These are phyloP conservation scores for Ancistrus triradiatus DNA, from an alignment of 2,113 vertebrate genomes.

Conservation along the genomic window DNA sequence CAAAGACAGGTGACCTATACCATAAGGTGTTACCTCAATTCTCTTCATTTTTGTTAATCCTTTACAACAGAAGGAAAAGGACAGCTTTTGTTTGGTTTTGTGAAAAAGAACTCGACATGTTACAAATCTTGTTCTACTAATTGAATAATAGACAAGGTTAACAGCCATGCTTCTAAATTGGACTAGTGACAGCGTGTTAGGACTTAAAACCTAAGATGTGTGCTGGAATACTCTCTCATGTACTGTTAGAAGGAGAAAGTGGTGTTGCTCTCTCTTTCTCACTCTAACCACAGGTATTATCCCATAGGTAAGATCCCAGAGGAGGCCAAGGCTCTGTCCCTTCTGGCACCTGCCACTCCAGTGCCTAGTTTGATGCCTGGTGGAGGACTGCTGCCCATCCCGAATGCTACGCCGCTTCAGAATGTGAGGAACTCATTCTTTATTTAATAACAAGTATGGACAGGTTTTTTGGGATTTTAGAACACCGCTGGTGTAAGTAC, in stretches of 20 bases:
- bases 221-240: conserved; percentile 58
- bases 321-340: conserved; percentile 93
- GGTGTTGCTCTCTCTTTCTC: conserved; percentile 50
- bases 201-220: too few relatives aligned
- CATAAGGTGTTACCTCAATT: conserved; percentile 99
- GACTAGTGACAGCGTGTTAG: conserved; percentile 40
- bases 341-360: conserved; percentile 85
- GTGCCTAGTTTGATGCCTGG: conserved; percentile 86
- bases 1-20: conserved; percentile 99
- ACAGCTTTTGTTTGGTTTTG: conserved; percentile 37
- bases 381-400: conserved; percentile 90
- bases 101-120: too few relatives aligned
- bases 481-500: too few relatives aligned
- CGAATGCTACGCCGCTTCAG: conserved; percentile 73
- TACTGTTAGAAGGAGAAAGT: conserved; percentile 64
- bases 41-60: conserved; percentile 75
- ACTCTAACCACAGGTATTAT: conserved; percentile 69
- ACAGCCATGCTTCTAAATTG: conserved; percentile 30
- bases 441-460: background rate
- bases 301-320: conserved; percentile 97
- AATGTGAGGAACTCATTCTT: conserved; percentile 56
- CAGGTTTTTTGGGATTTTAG: too few relatives aligned
- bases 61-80: conserved; percentile 43
- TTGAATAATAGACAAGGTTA: conserved; percentile 22
- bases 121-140: background rate